These are phyloP conservation scores for Harmothoe impar DNA, from an alignment of 2,888 invertebrate genomes.

Conservation along the genomic window DNA sequence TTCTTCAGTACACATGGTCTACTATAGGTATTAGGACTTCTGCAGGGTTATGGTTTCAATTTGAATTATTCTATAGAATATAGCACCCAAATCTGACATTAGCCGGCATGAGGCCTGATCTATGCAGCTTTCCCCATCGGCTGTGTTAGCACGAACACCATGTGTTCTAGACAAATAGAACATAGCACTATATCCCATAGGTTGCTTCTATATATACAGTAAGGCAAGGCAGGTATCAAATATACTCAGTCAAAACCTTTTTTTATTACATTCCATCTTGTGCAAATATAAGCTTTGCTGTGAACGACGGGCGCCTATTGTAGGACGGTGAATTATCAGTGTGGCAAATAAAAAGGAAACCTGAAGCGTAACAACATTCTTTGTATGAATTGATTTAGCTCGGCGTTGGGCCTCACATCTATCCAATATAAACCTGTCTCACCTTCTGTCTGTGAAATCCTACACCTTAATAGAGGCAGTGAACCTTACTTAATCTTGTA, in stretches of 20 bases:
- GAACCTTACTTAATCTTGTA: background rate
- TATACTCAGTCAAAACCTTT: background rate
- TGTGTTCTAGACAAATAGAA: no score
- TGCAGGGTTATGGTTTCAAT: no score
- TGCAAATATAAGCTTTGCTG: background rate
- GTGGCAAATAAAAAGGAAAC: conserved; percentile 12
- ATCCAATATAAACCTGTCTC: background rate
- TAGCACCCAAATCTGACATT: no score
- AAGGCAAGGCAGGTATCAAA: background rate
- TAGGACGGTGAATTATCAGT: background rate
- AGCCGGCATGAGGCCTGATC: no score
- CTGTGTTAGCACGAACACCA: no score
- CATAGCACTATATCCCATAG: no score
- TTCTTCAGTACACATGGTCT: no score
- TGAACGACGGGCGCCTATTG: background rate
- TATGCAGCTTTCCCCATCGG: no score
- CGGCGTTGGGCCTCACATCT: background rate
- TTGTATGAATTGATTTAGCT: conserved; percentile 22
- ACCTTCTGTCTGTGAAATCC: conserved; percentile 9
- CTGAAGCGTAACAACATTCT: background rate
- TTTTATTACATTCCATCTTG: conserved; percentile 29
- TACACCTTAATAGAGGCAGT: background rate
- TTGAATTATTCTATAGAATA: no score
- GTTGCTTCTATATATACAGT: no score
- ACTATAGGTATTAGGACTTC: no score